Percentiles rank a stretch among this genome's conserved stretches.
Conservation (phyloP, 2,797 vertebrate species). For the Brachyrhaphis roseni region DNA sequence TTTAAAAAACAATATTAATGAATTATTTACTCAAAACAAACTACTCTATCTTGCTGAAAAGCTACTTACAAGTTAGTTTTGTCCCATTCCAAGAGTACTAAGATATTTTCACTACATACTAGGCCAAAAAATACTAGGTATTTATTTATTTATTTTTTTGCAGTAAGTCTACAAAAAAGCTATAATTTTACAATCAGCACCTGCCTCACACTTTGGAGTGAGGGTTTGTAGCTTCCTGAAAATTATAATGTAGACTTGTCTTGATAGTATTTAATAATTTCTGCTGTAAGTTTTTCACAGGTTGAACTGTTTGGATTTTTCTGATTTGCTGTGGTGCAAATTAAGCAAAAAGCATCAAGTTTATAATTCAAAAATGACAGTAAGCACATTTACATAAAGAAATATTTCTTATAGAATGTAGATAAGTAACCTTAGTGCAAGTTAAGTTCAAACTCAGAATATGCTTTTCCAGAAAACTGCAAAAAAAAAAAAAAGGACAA, state of each 20-base stretch:
- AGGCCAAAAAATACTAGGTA: too few species aligned
- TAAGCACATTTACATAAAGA: constrained; percentile 33
- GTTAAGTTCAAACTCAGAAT: not conserved
- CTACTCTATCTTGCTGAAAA: too few species aligned
- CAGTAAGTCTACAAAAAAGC: constrained; percentile 9
- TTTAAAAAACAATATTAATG: too few species aligned
- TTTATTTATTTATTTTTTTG: too few species aligned
- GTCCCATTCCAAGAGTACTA: too few species aligned
- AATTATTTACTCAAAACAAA: too few species aligned
- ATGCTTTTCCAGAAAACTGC: not conserved
- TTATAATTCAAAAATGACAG: constrained; percentile 40
- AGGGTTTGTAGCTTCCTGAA: not conserved
- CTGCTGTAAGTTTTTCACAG: not conserved
- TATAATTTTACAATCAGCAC: constrained; percentile 3
- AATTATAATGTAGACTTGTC: not conserved
- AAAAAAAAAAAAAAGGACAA: constrained; percentile 3
- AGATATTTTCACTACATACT: too few species aligned
- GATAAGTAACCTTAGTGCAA: not conserved
- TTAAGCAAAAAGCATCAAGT: not conserved
- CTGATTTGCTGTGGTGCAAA: not conserved
- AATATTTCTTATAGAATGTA: not conserved
- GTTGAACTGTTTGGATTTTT: not conserved
- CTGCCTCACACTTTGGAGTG: not conserved
- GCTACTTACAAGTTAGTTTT: too few species aligned
- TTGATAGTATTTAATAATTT: not conserved